These are phyloP conservation scores for Notospermus geniculatus DNA, from an alignment of 1,140 invertebrate genomes.

Conservation along the genomic window DNA sequence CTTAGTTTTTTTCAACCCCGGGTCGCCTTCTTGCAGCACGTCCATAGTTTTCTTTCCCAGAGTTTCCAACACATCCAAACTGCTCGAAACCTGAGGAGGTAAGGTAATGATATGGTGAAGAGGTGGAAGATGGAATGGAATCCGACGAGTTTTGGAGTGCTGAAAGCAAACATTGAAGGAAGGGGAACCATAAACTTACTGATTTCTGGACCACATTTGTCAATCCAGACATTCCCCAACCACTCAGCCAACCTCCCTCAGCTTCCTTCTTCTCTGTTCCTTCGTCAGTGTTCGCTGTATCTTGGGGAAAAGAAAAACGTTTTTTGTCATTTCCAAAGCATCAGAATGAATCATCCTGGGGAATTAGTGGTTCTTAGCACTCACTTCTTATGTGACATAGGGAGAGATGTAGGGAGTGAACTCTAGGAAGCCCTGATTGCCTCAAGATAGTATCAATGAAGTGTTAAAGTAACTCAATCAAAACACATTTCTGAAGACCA, in stretches of 20 bases:
- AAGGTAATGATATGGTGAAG: not conserved
- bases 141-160: not conserved
- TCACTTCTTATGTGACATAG: too few relatives aligned
- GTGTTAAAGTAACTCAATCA: too few relatives aligned
- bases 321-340: too few relatives aligned
- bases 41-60: constrained; percentile 93
- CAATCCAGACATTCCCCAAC: constrained; percentile 46
- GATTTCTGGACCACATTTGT: constrained; percentile 45
- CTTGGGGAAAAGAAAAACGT: too few relatives aligned
- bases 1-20: constrained; percentile 74
- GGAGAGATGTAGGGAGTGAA: too few relatives aligned
- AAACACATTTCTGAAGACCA: too few relatives aligned
- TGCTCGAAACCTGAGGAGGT: constrained; percentile 71
- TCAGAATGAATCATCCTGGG: too few relatives aligned
- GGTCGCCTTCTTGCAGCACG: constrained; percentile 85
- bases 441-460: too few relatives aligned
- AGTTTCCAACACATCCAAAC: constrained; percentile 83
- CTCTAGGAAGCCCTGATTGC: too few relatives aligned
- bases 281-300: not conserved
- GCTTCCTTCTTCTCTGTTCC: not conserved
- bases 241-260: constrained; percentile 36
- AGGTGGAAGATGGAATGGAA: not conserved
- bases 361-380: too few relatives aligned
- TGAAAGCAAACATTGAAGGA: not conserved
- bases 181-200: constrained; percentile 27